Conservation (phyloP, 2,113 vertebrate species). For the Caracal caracal region DNA sequence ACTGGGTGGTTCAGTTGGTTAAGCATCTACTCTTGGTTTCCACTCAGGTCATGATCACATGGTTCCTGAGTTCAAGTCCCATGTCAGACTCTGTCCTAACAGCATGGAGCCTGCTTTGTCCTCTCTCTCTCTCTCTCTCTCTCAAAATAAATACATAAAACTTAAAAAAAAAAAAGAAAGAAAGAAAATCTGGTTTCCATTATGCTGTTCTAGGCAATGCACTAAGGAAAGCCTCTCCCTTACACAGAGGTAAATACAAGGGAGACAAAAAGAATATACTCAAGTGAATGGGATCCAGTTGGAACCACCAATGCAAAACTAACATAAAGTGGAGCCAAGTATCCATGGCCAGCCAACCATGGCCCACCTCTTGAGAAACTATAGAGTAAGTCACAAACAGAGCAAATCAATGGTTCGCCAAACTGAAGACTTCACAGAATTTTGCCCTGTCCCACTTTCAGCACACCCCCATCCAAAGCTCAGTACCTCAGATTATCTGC, state of each 20-base stretch:
- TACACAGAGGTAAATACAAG: fast-evolving
- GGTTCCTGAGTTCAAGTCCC: too few species aligned
- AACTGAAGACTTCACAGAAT: not conserved
- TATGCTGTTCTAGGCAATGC: not conserved
- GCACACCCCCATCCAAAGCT: not conserved
- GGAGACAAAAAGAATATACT: not conserved
- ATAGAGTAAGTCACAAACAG: not conserved
- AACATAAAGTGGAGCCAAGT: not conserved
- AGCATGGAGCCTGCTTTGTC: too few species aligned
- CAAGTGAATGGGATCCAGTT: not conserved
- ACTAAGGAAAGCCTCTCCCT: not conserved
- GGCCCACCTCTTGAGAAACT: not conserved
- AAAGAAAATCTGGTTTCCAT: not conserved
- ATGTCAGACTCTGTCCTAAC: too few species aligned
- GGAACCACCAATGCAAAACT: not conserved
- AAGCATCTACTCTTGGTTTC: too few species aligned
- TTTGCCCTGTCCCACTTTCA: not conserved
- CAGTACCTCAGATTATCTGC: not conserved
- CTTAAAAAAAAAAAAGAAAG: not conserved
- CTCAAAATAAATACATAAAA: too few species aligned
- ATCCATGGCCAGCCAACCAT: not conserved
- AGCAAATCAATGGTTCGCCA: not conserved
- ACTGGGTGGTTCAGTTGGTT: too few species aligned
- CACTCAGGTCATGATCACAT: too few species aligned
- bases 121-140: too few species aligned